phyloP scores from a whole-genome alignment of 2,888 invertebrate species.

The Panopea generosa region DNA sequence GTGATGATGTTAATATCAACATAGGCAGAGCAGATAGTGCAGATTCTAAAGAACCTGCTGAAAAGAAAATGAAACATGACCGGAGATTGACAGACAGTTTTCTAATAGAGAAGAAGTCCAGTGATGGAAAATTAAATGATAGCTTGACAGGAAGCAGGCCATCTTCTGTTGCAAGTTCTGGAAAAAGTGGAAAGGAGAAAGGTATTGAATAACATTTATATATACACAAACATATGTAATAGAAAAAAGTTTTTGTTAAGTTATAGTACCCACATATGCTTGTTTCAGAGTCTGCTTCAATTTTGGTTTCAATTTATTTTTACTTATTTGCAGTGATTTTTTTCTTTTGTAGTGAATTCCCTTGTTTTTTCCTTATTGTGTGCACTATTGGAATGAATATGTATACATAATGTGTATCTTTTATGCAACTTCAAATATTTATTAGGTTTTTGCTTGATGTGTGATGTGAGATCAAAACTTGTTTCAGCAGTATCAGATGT shows the following conservation, averaged over 20 bases:
- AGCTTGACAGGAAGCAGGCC: slow-evolving; percentile 56
- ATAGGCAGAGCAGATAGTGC: slow-evolving; percentile 1
- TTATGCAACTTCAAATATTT: too few species aligned
- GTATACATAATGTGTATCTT: too few species aligned
- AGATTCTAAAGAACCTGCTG: slow-evolving; percentile 30
- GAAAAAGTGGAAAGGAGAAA: slow-evolving; percentile 57
- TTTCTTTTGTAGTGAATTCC: too few species aligned
- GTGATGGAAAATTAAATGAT: slow-evolving; percentile 47
- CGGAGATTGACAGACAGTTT: slow-evolving; percentile 49
- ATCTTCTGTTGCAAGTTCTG: slow-evolving; percentile 58
- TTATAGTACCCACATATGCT: too few species aligned
- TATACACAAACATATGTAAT: too few species aligned
- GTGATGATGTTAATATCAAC: neutral
- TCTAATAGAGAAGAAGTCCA: slow-evolving; percentile 27
- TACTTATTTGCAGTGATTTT: too few species aligned
- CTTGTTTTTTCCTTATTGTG: too few species aligned
- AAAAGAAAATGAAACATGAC: slow-evolving; percentile 42
- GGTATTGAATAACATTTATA: too few species aligned
- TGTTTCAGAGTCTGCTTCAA: neutral
- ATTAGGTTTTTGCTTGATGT: too few species aligned
- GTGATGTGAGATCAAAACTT: too few species aligned
- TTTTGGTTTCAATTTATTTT: neutral
- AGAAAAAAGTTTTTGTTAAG: too few species aligned
- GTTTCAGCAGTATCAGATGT: neutral
- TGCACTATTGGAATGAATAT: too few species aligned